These are phyloP conservation scores for Maconellicoccus hirsutus DNA, from an alignment of 1,140 invertebrate genomes.

Conservation along the genomic window DNA sequence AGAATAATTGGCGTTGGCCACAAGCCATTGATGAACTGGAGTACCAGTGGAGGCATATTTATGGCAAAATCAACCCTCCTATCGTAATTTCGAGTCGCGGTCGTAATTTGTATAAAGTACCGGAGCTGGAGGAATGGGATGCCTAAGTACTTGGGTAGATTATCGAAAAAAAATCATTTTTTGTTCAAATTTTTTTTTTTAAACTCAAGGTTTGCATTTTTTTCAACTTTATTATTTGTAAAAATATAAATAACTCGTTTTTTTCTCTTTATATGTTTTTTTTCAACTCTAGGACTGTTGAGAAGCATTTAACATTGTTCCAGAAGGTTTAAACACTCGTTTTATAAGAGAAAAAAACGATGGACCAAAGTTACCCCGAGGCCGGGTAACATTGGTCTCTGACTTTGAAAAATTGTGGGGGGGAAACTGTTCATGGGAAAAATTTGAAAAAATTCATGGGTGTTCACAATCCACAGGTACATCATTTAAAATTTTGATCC, in stretches of 20 bases:
- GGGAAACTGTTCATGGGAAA: neutral
- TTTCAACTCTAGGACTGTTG: neutral
- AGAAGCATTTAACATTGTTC: neutral
- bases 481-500: no score
- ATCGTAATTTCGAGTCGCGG: neutral
- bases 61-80: neutral
- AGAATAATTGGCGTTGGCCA: constrained; percentile 8
- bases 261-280: neutral
- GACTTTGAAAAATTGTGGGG: neutral
- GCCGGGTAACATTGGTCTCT: constrained; percentile 21
- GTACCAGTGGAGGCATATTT: constrained; percentile 12
- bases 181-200: no score
- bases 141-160: no score
- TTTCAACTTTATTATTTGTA: constrained; percentile 13
- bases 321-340: neutral
- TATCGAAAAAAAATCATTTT: no score
- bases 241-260: constrained; percentile 13
- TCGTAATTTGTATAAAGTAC: neutral
- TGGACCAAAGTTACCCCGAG: constrained; percentile 23
- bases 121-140: no score
- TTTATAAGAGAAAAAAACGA: neutral
- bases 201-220: no score
- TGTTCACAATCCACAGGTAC: no score
- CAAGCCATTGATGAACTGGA: neutral
- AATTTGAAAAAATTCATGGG: no score